Evolutionary conservation across 2,888 invertebrate species (phyloP).

Genomic region (Platypus cylindrus): DNA sequence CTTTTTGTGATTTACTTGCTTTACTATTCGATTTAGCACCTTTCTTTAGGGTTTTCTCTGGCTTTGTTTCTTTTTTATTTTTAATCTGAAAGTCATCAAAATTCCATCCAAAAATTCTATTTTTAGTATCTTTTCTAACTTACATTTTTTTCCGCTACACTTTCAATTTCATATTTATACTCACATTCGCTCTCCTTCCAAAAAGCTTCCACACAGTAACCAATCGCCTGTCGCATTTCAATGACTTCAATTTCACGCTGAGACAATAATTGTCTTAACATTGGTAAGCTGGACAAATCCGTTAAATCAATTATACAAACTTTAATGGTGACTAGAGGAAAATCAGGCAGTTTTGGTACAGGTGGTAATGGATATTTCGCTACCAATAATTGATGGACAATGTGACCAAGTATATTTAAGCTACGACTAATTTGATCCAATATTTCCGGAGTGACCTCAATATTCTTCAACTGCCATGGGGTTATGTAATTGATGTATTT

Average conservation of each 20-base stretch:
- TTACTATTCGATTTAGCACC: constrained; percentile 5
- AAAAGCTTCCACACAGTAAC: constrained; percentile 29
- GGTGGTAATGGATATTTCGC: constrained; percentile 29
- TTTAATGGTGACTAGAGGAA: constrained; percentile 24
- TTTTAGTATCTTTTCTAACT: too few species aligned
- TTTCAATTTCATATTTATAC: constrained; percentile 27
- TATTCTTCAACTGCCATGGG: constrained; percentile 41
- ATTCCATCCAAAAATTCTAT: background rate
- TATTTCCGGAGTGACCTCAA: constrained; percentile 23
- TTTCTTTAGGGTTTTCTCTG: constrained; percentile 14
- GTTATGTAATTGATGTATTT: constrained; percentile 42
- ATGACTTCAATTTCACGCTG: constrained; percentile 25
- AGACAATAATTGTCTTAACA: constrained; percentile 25
- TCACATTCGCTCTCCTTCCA: constrained; percentile 23
- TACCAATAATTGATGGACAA: constrained; percentile 28
- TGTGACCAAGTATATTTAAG: constrained; percentile 28
- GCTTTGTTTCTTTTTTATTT: constrained; percentile 9
- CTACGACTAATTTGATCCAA: constrained; percentile 21
- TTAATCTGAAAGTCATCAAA: constrained; percentile 20
- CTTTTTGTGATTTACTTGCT: background rate
- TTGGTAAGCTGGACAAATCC: constrained; percentile 22
- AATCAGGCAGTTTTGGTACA: constrained; percentile 20
- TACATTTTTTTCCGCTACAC: background rate
- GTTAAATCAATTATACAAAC: constrained; percentile 28
- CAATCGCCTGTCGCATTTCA: constrained; percentile 37